Evolutionary conservation across 92 coral and sea anemone species (phyloP).

Genomic region (Blastomussa wellsi): DNA sequence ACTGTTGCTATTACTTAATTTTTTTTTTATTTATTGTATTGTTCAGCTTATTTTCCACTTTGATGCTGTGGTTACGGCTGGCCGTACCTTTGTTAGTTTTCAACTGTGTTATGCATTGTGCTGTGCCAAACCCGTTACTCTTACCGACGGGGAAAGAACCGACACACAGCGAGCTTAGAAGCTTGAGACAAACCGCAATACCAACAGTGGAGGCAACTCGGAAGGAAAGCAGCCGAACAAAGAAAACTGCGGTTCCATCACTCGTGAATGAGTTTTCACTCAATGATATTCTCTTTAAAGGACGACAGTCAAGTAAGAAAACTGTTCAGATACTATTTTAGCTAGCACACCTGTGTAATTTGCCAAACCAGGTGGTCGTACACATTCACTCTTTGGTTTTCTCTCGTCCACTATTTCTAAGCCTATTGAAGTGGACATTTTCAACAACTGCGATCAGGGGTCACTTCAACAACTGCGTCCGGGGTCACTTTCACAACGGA

Average conservation of each 20-base stretch:
- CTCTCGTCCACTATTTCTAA: too few relatives aligned
- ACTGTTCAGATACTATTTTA: not conserved
- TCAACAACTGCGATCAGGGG: too few relatives aligned
- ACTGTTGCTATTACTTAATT: not conserved
- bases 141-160: not conserved
- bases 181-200: not conserved
- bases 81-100: constrained; percentile 20
- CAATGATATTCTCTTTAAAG: constrained; percentile 63
- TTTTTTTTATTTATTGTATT: not conserved
- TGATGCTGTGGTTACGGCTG: constrained; percentile 25
- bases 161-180: not conserved
- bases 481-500: too few relatives aligned
- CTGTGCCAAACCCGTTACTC: not conserved
- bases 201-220: constrained; percentile 5
- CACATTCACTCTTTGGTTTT: not conserved
- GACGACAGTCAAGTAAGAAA: constrained; percentile 73
- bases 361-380: not conserved
- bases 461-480: too few relatives aligned
- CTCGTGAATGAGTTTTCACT: constrained; percentile 67
- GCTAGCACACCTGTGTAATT: not conserved
- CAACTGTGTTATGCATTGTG: constrained; percentile 15
- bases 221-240: constrained; percentile 24
- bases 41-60: not conserved
- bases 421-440: too few relatives aligned
- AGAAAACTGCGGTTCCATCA: constrained; percentile 34